Base-by-base conservation (phyloP, 2,113 vertebrate genomes). In the Trogon surrucura region DNA sequence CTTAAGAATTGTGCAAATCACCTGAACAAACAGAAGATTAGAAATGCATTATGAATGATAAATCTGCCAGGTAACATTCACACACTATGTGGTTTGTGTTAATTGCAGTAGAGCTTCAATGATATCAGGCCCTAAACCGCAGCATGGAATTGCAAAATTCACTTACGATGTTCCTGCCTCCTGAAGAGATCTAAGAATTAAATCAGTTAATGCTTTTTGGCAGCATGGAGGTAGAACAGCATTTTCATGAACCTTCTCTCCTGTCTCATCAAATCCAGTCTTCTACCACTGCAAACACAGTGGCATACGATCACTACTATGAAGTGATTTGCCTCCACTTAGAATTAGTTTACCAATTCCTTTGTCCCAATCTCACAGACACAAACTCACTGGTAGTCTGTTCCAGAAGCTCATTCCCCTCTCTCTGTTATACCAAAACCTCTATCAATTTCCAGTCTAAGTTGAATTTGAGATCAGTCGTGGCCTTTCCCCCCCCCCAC, bases 41-140 rank as follows among this genome's bases (percentile, higher is more conserved):
- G 26, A 72, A 18, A 16, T 8, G 13, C 21, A 36, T 60, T 58
- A 30, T 3, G 8, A 70, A 41, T 29, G 45, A 34, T 16, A 58
- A 58, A n/a, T 65, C 70, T 1, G 1, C 5, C 0, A 0, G 26
- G 12, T 41, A 78, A n/a, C 6, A 34, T 45, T 53, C 72, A 57
- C 22, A 60, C 5, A 2, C 6, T 22, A 3, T 9, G 27, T 44
- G 29, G 65, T 69, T 89, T 80, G 56, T 16, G 25, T 48, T 77
- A 72, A 77, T 51, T 72, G 45, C 2, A 9, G n/a, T 41, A 91
- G 20, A 57, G 3, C 2, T 48, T 78, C 65, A 57, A 19, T 19
- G 13, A 30, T 53, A 34, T 45, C 23, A 50, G 60, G 36, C 64
- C 50, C 60, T 66, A 70, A 94, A 60, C 41, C 44, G 41, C 60